These are phyloP conservation scores for Promerops cafer DNA, from an alignment of 2,113 vertebrate genomes.

Conservation along the genomic window DNA sequence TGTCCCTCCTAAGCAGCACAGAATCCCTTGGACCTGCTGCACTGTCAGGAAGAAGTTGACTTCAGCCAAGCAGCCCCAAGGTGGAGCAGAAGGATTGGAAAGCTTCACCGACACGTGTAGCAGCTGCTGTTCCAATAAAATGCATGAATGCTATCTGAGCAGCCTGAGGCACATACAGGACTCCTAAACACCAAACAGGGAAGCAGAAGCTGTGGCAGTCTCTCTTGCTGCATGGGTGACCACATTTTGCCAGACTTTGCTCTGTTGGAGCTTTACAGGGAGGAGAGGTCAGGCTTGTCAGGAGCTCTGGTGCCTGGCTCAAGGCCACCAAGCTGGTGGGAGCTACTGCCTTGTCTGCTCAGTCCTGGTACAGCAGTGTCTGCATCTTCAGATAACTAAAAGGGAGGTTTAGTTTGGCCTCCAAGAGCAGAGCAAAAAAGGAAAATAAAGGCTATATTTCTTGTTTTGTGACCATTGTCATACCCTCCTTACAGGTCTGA, in stretches of 20 bases:
- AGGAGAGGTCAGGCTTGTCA: not conserved
- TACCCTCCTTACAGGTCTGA: not conserved
- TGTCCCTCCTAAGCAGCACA: not conserved
- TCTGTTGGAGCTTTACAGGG: not conserved
- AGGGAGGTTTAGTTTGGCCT: not conserved
- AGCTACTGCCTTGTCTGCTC: not conserved
- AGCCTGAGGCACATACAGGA: not conserved
- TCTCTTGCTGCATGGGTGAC: not conserved
- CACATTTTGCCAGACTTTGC: not conserved
- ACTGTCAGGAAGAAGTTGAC: not conserved
- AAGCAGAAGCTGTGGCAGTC: not conserved
- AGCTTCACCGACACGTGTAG: accelerated
- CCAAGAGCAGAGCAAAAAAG: not conserved
- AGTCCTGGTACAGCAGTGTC: not conserved
- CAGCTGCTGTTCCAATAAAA: not conserved
- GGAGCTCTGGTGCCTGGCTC: not conserved
- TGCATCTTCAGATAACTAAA: not conserved
- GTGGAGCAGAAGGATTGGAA: not conserved
- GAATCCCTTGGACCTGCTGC: not conserved
- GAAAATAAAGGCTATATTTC: not conserved
- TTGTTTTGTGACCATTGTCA: not conserved
- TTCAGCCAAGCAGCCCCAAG: not conserved
- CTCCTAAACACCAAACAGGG: not conserved
- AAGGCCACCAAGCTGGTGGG: not conserved
- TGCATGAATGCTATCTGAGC: not conserved